These are phyloP conservation scores for Oxystoma pomonae DNA, from an alignment of 2,888 invertebrate genomes.

Conservation along the genomic window DNA sequence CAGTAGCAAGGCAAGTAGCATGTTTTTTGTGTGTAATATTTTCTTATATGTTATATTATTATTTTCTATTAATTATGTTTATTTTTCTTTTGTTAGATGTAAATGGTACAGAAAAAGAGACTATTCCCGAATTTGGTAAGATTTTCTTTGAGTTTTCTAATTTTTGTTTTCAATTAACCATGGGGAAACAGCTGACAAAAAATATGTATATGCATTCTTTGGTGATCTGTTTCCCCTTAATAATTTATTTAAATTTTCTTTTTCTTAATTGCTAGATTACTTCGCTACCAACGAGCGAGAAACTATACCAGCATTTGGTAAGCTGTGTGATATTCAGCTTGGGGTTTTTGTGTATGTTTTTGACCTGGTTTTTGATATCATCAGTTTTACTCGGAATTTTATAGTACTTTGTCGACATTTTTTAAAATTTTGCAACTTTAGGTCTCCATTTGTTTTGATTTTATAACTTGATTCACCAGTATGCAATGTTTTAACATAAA, in stretches of 20 bases:
- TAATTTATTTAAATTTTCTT: too few species aligned
- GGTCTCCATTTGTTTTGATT: too few species aligned
- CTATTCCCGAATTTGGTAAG: slow-evolving; percentile 9
- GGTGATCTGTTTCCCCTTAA: too few species aligned
- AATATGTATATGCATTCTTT: too few species aligned
- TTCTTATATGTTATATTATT: not conserved
- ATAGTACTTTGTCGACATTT: too few species aligned
- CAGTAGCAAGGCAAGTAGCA: not conserved
- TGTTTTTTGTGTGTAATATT: not conserved
- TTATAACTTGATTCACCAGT: too few species aligned
- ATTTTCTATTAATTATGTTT: not conserved
- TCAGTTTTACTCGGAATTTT: too few species aligned
- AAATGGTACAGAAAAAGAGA: slow-evolving; percentile 29
- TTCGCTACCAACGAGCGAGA: not conserved
- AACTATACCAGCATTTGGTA: not conserved
- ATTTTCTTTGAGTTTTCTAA: not conserved
- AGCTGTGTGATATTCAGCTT: not conserved
- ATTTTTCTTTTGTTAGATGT: not conserved
- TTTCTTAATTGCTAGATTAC: not conserved
- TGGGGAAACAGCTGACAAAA: too few species aligned
- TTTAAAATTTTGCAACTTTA: too few species aligned
- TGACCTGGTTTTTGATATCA: too few species aligned
- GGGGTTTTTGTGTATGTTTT: not conserved
- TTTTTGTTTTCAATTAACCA: too few species aligned
- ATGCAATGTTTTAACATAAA: too few species aligned